phyloP scores from a whole-genome alignment of 2,113 vertebrate species.

The Emberiza fucata region DNA sequence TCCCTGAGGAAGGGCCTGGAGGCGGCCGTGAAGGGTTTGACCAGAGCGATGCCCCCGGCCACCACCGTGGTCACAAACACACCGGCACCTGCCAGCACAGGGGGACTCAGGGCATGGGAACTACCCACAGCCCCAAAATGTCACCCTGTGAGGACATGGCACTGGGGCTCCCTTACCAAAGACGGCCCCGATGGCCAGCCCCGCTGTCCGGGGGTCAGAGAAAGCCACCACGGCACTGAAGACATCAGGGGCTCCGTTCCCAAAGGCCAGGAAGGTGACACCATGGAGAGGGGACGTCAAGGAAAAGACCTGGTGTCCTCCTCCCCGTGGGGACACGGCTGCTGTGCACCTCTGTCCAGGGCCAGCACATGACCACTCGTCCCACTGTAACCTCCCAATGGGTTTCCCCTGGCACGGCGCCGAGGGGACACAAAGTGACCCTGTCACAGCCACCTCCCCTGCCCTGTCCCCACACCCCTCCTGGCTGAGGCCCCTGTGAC shows the following conservation, averaged over 20 bases:
- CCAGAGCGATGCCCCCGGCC: slow-evolving; percentile 85
- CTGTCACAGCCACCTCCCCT: neutral
- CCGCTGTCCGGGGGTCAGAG: slow-evolving; percentile 85
- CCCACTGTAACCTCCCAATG: accelerated
- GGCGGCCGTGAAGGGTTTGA: slow-evolving; percentile 86
- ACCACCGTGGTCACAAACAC: slow-evolving; percentile 95
- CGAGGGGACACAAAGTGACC: neutral
- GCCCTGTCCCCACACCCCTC: neutral
- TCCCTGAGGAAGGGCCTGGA: slow-evolving; percentile 96
- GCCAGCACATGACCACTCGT: accelerated
- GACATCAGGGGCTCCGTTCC: slow-evolving; percentile 93
- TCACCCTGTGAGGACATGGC: accelerated
- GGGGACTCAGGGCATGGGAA: accelerated
- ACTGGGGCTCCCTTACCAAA: slow-evolving; percentile 78
- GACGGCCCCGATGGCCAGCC: slow-evolving; percentile 88
- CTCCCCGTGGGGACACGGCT: accelerated
- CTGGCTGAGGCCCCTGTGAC: accelerated
- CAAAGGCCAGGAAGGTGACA: slow-evolving; percentile 95
- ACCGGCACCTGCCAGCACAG: slow-evolving; percentile 80
- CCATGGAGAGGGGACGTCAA: slow-evolving; percentile 82
- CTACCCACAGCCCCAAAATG: accelerated
- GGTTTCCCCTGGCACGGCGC: accelerated
- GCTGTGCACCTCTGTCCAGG: no score
- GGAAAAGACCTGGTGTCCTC: slow-evolving; percentile 23
- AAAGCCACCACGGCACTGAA: slow-evolving; percentile 95